phyloP scores from a whole-genome alignment of 2,113 vertebrate genomes.

The Gobio gobio region DNA sequence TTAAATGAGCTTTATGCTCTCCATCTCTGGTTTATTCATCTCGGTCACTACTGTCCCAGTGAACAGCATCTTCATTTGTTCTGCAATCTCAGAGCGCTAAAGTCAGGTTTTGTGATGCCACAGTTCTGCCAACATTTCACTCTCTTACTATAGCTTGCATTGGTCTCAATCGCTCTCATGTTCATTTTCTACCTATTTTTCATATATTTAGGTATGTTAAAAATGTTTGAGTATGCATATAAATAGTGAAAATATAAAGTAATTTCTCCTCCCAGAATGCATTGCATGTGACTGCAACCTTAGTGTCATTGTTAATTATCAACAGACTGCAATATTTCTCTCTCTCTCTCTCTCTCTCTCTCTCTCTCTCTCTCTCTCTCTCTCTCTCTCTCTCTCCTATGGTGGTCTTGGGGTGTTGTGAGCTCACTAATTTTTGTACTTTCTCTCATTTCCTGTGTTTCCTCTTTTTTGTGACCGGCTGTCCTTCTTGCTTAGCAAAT shows the following conservation, averaged over 20 bases:
- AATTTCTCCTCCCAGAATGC: background rate
- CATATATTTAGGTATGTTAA: slow-evolving; percentile 13
- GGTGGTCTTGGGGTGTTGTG: slow-evolving; percentile 77
- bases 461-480: slow-evolving; percentile 86
- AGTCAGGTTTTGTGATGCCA: background rate
- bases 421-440: slow-evolving; percentile 96
- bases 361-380: too few species aligned
- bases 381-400: slow-evolving; percentile 55
- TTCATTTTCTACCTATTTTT: background rate
- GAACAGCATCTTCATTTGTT: background rate
- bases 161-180: background rate
- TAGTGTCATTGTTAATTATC: slow-evolving; percentile 10
- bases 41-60: background rate
- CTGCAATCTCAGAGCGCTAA: background rate
- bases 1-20: background rate
- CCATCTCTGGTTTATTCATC: background rate
- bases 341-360: background rate
- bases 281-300: slow-evolving; percentile 22
- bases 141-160: slow-evolving; percentile 4
- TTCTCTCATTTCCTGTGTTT: slow-evolving; percentile 79
- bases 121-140: background rate
- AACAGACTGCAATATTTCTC: slow-evolving; percentile 30
- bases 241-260: background rate
- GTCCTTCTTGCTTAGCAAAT: slow-evolving; percentile 99
- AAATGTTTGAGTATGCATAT: background rate